A percentile compares a stretch with the other conserved stretches of the same genome.
Conservation (phyloP, 1,140 invertebrate species). For the Asbolus verrucosus region DNA sequence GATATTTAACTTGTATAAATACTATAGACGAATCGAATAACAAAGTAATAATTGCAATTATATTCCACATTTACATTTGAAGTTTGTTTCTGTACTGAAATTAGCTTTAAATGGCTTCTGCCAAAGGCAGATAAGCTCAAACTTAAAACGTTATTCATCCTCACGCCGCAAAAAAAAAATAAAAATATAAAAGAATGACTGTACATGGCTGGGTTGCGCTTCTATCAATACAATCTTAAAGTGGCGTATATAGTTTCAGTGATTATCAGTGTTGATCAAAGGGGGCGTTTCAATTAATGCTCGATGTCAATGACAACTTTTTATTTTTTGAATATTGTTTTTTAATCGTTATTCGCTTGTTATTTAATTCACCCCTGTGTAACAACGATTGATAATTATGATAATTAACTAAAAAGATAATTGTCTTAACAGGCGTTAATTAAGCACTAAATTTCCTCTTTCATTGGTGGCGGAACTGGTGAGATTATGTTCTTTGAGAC, state of each 20-base stretch:
- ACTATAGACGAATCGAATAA: conserved; percentile 21
- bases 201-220: too few species aligned
- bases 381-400: conserved; percentile 14
- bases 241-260: too few species aligned
- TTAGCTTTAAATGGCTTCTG: conserved; percentile 10
- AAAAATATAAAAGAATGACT: too few species aligned
- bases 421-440: conserved; percentile 37
- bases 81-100: conserved; percentile 8
- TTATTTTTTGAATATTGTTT: too few species aligned
- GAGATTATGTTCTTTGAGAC: conserved; percentile 28
- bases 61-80: conserved; percentile 3
- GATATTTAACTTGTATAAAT: conserved; percentile 15
- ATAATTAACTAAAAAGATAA: conserved; percentile 35
- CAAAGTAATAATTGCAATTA: conserved; percentile 35
- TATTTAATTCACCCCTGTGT: conserved; percentile 1
- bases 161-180: not conserved
- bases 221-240: too few species aligned
- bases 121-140: conserved; percentile 12
- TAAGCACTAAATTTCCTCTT: conserved; percentile 32
- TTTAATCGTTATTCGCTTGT: conserved; percentile 14
- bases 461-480: conserved; percentile 25
- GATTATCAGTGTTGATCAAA: too few species aligned
- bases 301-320: too few species aligned
- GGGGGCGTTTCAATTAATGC: too few species aligned
- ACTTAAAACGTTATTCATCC: conserved; percentile 18